Evolutionary conservation across 2,113 vertebrate species (phyloP).

Genomic region (Nibea albiflora): DNA sequence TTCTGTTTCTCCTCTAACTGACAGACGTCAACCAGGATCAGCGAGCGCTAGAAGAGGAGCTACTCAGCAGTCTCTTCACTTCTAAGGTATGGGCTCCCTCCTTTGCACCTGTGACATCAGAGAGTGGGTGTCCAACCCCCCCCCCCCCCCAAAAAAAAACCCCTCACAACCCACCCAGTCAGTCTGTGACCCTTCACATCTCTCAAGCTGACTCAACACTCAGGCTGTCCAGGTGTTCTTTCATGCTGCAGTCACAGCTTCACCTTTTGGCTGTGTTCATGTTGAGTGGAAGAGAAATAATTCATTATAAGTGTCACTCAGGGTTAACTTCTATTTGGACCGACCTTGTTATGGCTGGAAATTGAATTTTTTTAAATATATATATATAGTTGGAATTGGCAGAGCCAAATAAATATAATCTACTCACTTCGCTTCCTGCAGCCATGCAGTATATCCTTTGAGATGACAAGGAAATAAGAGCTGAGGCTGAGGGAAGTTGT

Average conservation of each 20-base stretch:
- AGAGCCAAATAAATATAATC: neutral
- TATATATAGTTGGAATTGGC: neutral
- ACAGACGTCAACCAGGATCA: conserved; percentile 92
- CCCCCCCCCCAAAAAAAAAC: no score
- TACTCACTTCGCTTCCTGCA: neutral
- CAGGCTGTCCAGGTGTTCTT: conserved; percentile 34
- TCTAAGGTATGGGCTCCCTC: conserved; percentile 87
- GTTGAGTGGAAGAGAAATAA: neutral
- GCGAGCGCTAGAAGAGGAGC: conserved; percentile 89
- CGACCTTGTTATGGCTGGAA: neutral
- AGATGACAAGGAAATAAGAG: conserved; percentile 28
- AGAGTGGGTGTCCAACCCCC: neutral
- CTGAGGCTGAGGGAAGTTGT: neutral
- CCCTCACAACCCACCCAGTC: neutral
- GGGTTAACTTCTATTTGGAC: neutral
- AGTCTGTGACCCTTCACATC: neutral
- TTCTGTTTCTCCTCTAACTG: neutral
- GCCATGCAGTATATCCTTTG: neutral
- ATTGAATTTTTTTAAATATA: neutral
- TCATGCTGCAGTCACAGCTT: conserved; percentile 10
- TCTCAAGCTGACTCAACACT: neutral
- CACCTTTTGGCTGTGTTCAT: neutral
- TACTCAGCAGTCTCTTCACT: conserved; percentile 91
- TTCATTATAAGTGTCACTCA: neutral
- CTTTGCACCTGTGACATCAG: conserved; percentile 35